Evolutionary conservation across 2,113 vertebrate genomes (phyloP).

Genomic region (Chrysochloris asiatica): DNA sequence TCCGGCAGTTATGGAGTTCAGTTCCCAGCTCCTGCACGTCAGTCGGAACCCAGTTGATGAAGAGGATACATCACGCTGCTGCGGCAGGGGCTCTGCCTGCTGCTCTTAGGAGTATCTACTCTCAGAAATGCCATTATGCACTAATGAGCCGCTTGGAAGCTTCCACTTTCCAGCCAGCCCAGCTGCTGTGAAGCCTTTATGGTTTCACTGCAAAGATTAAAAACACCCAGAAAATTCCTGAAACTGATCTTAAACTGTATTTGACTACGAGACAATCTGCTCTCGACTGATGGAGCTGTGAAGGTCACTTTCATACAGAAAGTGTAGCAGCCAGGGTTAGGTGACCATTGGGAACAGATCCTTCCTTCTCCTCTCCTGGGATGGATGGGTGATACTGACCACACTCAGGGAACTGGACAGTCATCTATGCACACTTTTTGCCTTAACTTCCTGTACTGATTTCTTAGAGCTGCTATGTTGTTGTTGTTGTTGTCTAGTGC

Average conservation of each 20-base stretch:
- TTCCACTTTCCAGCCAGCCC: not conserved
- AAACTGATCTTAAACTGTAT: not conserved
- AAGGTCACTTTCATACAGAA: conserved; percentile 28
- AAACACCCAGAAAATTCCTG: not conserved
- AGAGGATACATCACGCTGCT: not conserved
- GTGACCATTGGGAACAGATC: rapidly evolving
- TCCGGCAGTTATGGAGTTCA: not conserved
- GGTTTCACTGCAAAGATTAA: conserved; percentile 1
- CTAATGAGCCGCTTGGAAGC: not conserved
- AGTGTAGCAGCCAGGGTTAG: not conserved
- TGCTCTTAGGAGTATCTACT: rapidly evolving
- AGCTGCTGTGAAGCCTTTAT: not conserved
- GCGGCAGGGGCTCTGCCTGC: rapidly evolving
- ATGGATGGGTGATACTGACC: rapidly evolving
- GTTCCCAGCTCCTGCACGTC: rapidly evolving
- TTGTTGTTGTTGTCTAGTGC: too few species aligned
- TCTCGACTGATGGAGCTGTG: not conserved
- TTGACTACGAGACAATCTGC: conserved; percentile 1
- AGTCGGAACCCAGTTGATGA: not conserved
- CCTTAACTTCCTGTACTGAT: not conserved
- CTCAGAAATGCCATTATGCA: not conserved
- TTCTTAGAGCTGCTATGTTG: not conserved
- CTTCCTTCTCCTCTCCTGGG: not conserved
- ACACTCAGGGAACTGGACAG: rapidly evolving
- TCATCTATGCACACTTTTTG: rapidly evolving